Evolutionary conservation across 2,888 invertebrate genomes (phyloP).

Genomic region (Cephus nigrinus): DNA sequence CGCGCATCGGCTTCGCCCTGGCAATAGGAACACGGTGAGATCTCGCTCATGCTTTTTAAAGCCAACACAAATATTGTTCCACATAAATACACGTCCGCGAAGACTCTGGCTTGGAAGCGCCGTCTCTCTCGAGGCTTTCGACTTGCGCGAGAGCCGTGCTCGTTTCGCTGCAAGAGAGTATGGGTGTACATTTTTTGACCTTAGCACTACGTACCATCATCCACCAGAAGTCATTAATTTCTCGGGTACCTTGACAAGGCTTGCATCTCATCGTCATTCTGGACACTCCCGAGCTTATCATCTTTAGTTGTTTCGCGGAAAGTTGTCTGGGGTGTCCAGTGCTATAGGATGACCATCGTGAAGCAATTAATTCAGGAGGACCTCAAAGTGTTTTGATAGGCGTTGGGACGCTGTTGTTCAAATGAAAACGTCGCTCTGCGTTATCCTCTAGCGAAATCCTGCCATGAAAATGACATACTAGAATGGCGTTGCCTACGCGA

Average conservation of each 20-base stretch:
- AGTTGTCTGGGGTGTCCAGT: neutral
- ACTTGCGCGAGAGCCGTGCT: neutral
- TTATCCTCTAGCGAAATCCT: neutral
- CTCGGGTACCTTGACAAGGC: neutral
- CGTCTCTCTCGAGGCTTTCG: neutral
- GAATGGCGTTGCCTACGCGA: neutral
- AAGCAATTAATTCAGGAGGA: neutral
- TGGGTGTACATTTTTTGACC: neutral
- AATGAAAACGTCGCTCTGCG: neutral
- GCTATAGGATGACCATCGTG: neutral
- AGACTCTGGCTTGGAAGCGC: conserved; percentile 11
- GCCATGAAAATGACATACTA: neutral
- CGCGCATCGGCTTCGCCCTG: conserved; percentile 29
- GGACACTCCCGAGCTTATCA: neutral
- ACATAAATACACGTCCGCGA: conserved; percentile 46
- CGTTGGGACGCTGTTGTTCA: neutral
- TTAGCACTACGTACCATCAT: neutral
- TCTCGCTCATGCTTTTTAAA: conserved; percentile 43
- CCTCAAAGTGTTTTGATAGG: neutral
- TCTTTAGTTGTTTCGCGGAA: neutral
- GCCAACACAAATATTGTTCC: conserved; percentile 55
- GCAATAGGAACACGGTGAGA: conserved; percentile 30
- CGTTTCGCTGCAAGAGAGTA: neutral
- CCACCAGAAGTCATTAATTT: neutral
- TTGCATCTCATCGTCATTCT: neutral